Conservation (phyloP, 2,113 vertebrate species). For the Tachysurus fulvidraco region DNA sequence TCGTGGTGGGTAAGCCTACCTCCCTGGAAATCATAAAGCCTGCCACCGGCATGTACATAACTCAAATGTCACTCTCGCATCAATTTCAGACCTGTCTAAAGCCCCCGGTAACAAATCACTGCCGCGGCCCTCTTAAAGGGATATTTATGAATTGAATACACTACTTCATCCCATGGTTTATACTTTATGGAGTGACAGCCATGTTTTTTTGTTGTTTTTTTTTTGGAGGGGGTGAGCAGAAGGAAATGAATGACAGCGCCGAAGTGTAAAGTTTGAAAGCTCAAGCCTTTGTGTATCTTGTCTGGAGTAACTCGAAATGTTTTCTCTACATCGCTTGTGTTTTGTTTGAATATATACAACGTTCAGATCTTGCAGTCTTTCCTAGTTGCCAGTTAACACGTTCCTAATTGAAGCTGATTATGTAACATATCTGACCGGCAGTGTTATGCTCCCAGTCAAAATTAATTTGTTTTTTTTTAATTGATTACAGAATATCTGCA, state of each 20-base stretch:
- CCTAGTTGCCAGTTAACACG: constrained; percentile 51
- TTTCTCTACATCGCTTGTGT: constrained; percentile 20
- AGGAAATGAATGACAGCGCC: constrained; percentile 45
- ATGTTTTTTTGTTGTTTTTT: constrained; percentile 31
- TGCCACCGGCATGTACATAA: constrained; percentile 50
- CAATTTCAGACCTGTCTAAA: constrained; percentile 50
- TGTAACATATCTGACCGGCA: constrained; percentile 72
- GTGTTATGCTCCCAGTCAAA: constrained; percentile 71
- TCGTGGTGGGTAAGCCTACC: constrained; percentile 41
- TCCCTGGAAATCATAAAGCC: constrained; percentile 51
- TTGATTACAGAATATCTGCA: constrained; percentile 70
- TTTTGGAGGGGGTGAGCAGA: background rate
- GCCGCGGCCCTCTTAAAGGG: constrained; percentile 51
- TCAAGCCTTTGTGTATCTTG: constrained; percentile 30
- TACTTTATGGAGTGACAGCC: constrained; percentile 54
- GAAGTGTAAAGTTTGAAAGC: constrained; percentile 38
- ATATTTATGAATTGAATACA: constrained; percentile 56
- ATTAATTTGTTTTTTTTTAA: constrained; percentile 67
- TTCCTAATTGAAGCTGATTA: constrained; percentile 71
- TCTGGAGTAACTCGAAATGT: constrained; percentile 35
- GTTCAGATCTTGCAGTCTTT: constrained; percentile 5
- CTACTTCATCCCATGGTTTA: constrained; percentile 47
- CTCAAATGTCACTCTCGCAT: constrained; percentile 58
- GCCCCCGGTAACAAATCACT: constrained; percentile 55
- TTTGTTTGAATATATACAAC: constrained; percentile 21